phyloP scores from a whole-genome alignment of 1,140 invertebrate species.

The Meloidogyne floridensis region DNA sequence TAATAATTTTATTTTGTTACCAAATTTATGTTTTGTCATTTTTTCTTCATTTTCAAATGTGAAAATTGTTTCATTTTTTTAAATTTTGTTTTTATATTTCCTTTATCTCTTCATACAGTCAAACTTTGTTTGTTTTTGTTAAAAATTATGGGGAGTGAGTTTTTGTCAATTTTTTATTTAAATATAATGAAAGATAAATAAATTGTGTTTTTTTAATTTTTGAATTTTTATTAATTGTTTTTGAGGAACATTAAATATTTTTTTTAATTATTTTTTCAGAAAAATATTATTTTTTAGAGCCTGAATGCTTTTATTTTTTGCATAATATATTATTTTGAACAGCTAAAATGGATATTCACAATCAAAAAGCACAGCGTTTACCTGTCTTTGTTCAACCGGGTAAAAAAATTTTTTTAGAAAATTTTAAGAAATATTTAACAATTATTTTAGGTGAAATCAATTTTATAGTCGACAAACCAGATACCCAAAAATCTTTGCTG shows the following conservation, averaged over 20 bases:
- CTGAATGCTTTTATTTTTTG: background rate
- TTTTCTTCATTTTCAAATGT: background rate
- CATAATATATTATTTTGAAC: background rate
- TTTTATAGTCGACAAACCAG: conserved; percentile 1
- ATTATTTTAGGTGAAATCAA: background rate
- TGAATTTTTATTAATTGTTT: background rate
- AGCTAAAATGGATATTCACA: background rate
- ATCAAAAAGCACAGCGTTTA: conserved; percentile 1
- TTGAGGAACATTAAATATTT: background rate
- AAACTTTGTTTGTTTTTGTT: background rate
- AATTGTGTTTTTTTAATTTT: background rate
- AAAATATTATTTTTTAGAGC: background rate
- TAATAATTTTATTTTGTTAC: background rate
- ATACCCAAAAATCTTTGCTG: background rate
- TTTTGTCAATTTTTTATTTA: background rate
- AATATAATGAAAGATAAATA: background rate
- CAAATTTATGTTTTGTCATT: background rate
- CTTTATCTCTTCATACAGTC: background rate
- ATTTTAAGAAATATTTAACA: background rate
- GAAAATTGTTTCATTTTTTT: background rate
- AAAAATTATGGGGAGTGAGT: background rate
- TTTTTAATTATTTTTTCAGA: background rate
- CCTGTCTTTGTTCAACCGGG: background rate
- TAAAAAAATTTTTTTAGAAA: background rate
- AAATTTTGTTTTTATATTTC: background rate